Evolutionary conservation across 2,113 vertebrate species (phyloP).

Genomic region (Oostethus manadensis): DNA sequence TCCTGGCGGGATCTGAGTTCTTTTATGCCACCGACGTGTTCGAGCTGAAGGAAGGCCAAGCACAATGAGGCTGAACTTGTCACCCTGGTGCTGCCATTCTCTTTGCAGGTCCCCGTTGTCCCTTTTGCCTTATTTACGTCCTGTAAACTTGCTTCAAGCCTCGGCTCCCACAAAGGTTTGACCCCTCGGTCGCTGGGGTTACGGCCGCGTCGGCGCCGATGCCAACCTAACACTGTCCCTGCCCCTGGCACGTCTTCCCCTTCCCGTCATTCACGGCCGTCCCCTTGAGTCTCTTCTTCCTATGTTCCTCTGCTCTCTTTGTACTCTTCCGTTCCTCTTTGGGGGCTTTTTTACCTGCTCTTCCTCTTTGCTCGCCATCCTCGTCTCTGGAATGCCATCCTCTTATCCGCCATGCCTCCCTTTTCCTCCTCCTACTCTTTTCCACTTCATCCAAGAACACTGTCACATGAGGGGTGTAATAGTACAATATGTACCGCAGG

Average conservation of each 20-base stretch:
- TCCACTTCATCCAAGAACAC: no score
- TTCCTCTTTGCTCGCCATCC: background rate
- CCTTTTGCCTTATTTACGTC: constrained; percentile 53
- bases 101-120: constrained; percentile 48
- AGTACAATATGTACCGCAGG: no score
- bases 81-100: constrained; percentile 43
- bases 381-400: background rate
- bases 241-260: constrained; percentile 23
- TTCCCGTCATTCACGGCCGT: constrained; percentile 27
- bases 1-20: constrained; percentile 33
- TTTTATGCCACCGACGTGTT: constrained; percentile 34
- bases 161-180: constrained; percentile 59
- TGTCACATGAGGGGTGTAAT: no score
- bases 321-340: background rate
- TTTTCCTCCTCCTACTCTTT: background rate
- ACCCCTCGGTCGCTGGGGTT: constrained; percentile 50
- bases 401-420: background rate
- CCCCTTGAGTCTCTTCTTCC: constrained; percentile 14
- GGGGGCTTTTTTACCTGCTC: background rate
- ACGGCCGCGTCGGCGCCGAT: constrained; percentile 50
- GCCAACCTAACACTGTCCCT: constrained; percentile 37
- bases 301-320: constrained; percentile 9
- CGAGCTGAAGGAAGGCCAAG: constrained; percentile 31
- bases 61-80: constrained; percentile 60
- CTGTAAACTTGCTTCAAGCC: constrained; percentile 61